Conservation (phyloP, 2,797 vertebrate genomes). For the Huso huso region DNA sequence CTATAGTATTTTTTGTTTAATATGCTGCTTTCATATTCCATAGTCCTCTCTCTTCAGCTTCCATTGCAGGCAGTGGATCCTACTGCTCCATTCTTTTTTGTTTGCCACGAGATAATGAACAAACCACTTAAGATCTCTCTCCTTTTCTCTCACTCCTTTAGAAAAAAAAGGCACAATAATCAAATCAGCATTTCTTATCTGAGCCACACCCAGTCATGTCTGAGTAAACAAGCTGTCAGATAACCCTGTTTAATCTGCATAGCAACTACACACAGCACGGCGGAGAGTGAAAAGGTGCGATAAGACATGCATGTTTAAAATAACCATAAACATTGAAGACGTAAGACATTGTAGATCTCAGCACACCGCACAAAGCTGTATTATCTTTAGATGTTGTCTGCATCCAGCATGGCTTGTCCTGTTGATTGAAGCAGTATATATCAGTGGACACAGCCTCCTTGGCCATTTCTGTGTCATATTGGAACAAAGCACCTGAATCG, state of each 20-base stretch:
- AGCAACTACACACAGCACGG: not conserved
- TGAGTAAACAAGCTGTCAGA: constrained; percentile 5
- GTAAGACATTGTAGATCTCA: not conserved
- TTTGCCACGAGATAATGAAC: not conserved
- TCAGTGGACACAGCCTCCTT: too few species aligned
- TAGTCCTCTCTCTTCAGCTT: too few species aligned
- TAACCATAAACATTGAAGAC: not conserved
- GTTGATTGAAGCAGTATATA: not conserved
- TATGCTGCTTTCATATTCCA: too few species aligned
- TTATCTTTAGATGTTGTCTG: not conserved
- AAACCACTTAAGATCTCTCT: not conserved
- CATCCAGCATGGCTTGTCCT: not conserved
- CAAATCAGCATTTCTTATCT: not conserved
- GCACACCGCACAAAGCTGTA: not conserved
- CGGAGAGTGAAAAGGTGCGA: not conserved
- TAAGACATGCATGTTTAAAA: not conserved
- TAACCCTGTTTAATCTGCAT: not conserved
- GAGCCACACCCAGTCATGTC: not conserved
- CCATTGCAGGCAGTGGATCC: too few species aligned
- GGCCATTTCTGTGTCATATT: too few species aligned
- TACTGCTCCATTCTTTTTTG: not conserved
- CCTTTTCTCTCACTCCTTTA: not conserved
- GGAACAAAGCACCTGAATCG: too few species aligned
- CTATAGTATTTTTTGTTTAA: too few species aligned
- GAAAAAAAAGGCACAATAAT: not conserved